Evolutionary conservation across 2,113 vertebrate genomes (phyloP).

Genomic region (western clawed frog (Xenopus tropicalis)): UCB_Xtro_10.0 CM004444.2:117263001-117263500

Average conservation of each 20-base stretch:
- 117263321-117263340: conserved; percentile 1
- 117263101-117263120: conserved; percentile 1
- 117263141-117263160: conserved; percentile 40
- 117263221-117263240: conserved; percentile 26
- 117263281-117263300: not conserved
- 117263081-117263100: conserved; percentile 47
- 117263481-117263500: too few relatives aligned
- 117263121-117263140: not conserved
- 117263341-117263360: not conserved
- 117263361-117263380: not conserved
- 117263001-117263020: too few relatives aligned
- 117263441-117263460: too few relatives aligned
- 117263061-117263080: conserved; percentile 42
- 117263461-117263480: too few relatives aligned
- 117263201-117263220: conserved; percentile 40
- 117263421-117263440: too few relatives aligned
- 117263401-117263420: too few relatives aligned
- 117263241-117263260: conserved; percentile 9
- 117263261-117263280: conserved; percentile 1
- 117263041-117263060: conserved; percentile 20
- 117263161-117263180: conserved; percentile 47
- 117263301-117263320: not conserved
- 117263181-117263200: not conserved
- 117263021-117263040: too few relatives aligned
- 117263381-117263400: too few relatives aligned